Evolutionary conservation across 2,113 vertebrate genomes (phyloP).

Genomic region (Triplophysa siluroides): DNA sequence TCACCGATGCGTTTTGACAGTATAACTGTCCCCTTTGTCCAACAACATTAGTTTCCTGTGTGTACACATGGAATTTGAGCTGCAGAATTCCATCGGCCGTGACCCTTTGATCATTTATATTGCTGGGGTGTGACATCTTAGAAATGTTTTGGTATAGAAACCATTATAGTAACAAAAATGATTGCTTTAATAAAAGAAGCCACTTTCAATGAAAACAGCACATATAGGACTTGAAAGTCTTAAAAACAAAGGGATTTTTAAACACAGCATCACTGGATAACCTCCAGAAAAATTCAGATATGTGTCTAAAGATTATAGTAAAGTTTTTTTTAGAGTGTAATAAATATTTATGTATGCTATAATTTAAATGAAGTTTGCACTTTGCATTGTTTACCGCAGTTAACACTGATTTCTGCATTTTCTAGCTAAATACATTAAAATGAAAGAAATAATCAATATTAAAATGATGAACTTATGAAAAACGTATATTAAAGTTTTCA

Average conservation of each 20-base stretch:
- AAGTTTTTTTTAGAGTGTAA: too few relatives aligned
- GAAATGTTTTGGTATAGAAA: neutral
- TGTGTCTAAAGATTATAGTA: too few relatives aligned
- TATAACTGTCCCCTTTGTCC: conserved; percentile 12
- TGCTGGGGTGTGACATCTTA: neutral
- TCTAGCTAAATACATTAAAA: too few relatives aligned
- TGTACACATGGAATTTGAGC: neutral
- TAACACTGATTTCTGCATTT: too few relatives aligned
- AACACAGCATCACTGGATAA: too few relatives aligned
- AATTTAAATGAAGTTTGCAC: too few relatives aligned
- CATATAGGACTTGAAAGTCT: neutral
- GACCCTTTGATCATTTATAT: neutral
- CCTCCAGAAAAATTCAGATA: too few relatives aligned
- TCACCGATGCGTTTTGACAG: conserved; percentile 11
- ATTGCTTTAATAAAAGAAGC: neutral
- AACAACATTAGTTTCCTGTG: neutral
- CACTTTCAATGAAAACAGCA: neutral
- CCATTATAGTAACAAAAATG: neutral
- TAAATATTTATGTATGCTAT: too few relatives aligned
- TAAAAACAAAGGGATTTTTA: neutral
- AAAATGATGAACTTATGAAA: too few relatives aligned
- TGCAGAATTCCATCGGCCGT: neutral
- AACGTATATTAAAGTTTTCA: too few relatives aligned
- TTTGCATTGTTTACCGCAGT: too few relatives aligned
- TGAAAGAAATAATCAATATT: too few relatives aligned